These are phyloP conservation scores for Bellardia bayeri DNA, from an alignment of 2,888 invertebrate genomes.

Conservation along the genomic window DNA sequence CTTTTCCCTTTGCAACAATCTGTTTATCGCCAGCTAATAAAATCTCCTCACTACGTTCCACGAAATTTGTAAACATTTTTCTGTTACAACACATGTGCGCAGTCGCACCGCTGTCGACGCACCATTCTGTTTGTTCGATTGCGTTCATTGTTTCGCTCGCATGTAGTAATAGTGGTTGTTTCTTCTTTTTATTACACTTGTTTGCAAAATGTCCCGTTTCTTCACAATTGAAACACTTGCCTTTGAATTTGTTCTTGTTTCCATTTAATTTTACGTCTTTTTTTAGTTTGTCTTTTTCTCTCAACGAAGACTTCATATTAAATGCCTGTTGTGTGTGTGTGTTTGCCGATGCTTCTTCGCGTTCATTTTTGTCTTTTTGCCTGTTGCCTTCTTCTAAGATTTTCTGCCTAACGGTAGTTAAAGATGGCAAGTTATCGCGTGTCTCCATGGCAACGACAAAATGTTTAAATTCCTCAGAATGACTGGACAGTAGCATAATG, in stretches of 20 bases:
- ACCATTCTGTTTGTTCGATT: slow-evolving; percentile 10
- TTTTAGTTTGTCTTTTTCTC: too few species aligned
- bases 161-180: slow-evolving; percentile 31
- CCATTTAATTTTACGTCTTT: too few species aligned
- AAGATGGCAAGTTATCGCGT: slow-evolving; percentile 39
- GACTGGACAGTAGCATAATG: slow-evolving; percentile 61
- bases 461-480: slow-evolving; percentile 55
- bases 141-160: slow-evolving; percentile 7
- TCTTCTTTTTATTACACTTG: too few species aligned
- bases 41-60: slow-evolving; percentile 7
- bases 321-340: slow-evolving; percentile 16
- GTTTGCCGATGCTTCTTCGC: slow-evolving; percentile 6
- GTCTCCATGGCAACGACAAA: too few species aligned
- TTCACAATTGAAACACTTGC: too few species aligned
- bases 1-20: slow-evolving; percentile 37
- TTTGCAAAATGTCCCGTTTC: too few species aligned
- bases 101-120: slow-evolving; percentile 46
- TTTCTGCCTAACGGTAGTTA: slow-evolving; percentile 45
- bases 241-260: too few species aligned
- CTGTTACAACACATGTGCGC: slow-evolving; percentile 37
- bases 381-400: slow-evolving; percentile 54
- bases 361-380: slow-evolving; percentile 40
- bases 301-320: too few species aligned
- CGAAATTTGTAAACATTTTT: slow-evolving; percentile 36
- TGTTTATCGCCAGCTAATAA: slow-evolving; percentile 29